Evolutionary conservation across 2,797 vertebrate species (phyloP), one percentile per base, ranked within the genome.

Genomic region (Lophius americanus): DNA sequence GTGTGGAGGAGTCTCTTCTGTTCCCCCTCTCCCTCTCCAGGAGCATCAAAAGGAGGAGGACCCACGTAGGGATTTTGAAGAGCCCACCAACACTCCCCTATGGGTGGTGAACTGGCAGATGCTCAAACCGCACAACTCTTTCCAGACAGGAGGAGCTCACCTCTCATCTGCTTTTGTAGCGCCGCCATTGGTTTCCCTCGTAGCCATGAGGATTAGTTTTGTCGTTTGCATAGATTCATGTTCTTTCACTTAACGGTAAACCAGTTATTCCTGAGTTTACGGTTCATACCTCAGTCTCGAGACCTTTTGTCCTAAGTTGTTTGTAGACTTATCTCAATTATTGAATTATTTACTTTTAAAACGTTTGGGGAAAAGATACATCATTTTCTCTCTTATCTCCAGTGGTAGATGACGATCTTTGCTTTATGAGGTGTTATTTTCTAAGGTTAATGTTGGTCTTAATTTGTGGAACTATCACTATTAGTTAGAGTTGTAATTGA

Each of bases 31-130:
- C 88, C 85, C 92, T 90, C 90, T 88, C 88, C 85, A 85, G 88
- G 85, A 92, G 91, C 90, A 92, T 94, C 90, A 93, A 93, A 93
- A 90, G 87, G 87, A 90, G 86, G 84, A 89, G 89, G 87, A 88
- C 87, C 88, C 91, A 89, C 71, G 85, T 91, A 88, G 87, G 88
- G 88, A 85, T 88, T 93, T 93, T 93, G 91, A 93, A 93, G 92
- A 90, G 89, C 89, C 85, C 83, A 75, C 82, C 66, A 85, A 84
- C 79, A 80, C 87, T 88, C 90, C 90, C 92, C 90, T 83, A 86
- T 92, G 92, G 91, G 92, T 94, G 93, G 87, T 88, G 89, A 90
- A 90, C 88, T 93, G 90, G 91, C 91, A 92, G 89, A 92, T 93
- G 92, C 91, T 93, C 91, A 91, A 91, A 91, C 90, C 88, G 75